phyloP scores from a whole-genome alignment of 2,888 invertebrate genomes.

The Heteropelma amictum region DNA sequence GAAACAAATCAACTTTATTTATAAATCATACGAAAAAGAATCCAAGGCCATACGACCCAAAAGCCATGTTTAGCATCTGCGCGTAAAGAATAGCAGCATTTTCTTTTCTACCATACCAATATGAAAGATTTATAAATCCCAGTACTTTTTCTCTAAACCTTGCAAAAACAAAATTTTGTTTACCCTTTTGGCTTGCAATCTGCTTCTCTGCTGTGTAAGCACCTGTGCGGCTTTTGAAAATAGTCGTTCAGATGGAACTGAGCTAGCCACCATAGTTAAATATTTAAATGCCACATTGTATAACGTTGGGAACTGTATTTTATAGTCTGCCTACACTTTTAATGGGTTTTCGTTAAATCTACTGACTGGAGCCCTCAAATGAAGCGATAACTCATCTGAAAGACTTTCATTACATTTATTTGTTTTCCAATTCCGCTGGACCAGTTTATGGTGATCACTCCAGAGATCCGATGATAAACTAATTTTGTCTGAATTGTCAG shows the following conservation, averaged over 20 bases:
- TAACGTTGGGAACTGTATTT: conserved; percentile 41
- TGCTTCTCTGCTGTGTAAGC: too few species aligned
- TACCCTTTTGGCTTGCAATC: too few species aligned
- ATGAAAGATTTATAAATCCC: too few species aligned
- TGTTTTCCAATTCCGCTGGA: conserved; percentile 31
- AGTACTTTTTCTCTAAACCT: too few species aligned
- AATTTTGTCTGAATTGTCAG: conserved; percentile 34
- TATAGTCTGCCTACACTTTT: conserved; percentile 48
- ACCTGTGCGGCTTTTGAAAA: too few species aligned
- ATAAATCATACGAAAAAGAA: too few species aligned
- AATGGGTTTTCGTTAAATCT: conserved; percentile 50
- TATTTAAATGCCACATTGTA: conserved; percentile 1
- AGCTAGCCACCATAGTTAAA: background rate
- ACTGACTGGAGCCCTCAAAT: conserved; percentile 42
- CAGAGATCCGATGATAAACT: conserved; percentile 10
- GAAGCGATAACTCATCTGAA: conserved; percentile 50
- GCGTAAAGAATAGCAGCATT: too few species aligned
- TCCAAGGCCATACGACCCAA: too few species aligned
- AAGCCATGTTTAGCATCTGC: too few species aligned
- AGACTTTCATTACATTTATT: conserved; percentile 30
- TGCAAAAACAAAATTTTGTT: too few species aligned
- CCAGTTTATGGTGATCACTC: conserved; percentile 52
- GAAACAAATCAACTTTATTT: too few species aligned
- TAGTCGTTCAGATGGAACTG: background rate
- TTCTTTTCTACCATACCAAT: too few species aligned